phyloP scores from a whole-genome alignment of 2,888 invertebrate genomes.

The Heliconius ethilla region DNA sequence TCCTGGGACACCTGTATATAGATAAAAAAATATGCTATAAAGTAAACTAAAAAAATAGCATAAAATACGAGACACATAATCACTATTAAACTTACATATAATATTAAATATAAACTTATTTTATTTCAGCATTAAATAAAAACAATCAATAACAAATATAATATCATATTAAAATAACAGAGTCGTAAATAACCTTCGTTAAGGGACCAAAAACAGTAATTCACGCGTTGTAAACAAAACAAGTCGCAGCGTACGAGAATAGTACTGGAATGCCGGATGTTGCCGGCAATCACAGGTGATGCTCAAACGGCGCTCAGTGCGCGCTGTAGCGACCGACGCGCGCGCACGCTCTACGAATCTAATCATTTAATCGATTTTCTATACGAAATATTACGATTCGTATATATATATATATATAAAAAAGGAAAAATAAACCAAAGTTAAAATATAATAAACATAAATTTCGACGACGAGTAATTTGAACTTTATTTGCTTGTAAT shows the following conservation, averaged over 20 bases:
- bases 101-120: too few species aligned
- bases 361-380: constrained; percentile 32
- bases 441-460: not conserved
- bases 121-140: not conserved
- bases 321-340: constrained; percentile 52
- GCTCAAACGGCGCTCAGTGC: constrained; percentile 42
- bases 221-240: constrained; percentile 68
- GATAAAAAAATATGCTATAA: too few species aligned
- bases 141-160: not conserved
- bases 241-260: constrained; percentile 69
- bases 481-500: not conserved
- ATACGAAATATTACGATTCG: constrained; percentile 23
- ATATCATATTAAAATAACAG: constrained; percentile 6
- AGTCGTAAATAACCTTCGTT: constrained; percentile 41
- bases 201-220: constrained; percentile 45
- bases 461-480: not conserved
- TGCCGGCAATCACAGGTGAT: constrained; percentile 54
- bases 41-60: too few species aligned
- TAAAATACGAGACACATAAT: too few species aligned
- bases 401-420: not conserved
- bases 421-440: not conserved
- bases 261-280: constrained; percentile 79
- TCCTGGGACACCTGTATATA: too few species aligned
- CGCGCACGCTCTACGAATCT: constrained; percentile 50
- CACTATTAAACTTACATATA: too few species aligned